Evolutionary conservation across 2,797 vertebrate genomes (phyloP).

Genomic region (Halcyon badia): DNA sequence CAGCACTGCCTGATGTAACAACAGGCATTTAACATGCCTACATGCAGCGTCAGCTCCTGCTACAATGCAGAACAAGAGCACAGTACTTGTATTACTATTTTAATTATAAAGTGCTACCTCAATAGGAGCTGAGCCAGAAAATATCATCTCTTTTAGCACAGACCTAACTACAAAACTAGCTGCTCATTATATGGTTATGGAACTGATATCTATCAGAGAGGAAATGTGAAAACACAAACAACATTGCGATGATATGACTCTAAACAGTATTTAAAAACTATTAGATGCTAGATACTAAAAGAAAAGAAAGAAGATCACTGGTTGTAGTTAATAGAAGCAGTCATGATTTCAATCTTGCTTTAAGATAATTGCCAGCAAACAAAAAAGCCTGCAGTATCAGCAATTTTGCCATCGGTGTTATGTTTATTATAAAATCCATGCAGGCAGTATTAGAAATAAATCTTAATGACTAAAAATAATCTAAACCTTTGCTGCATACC

Average conservation of each 20-base stretch:
- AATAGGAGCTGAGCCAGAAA: not conserved
- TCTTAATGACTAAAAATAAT: not conserved
- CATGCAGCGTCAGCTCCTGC: not conserved
- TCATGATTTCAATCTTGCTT: not conserved
- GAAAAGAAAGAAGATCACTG: not conserved
- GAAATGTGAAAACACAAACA: constrained; percentile 15
- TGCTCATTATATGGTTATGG: constrained; percentile 15
- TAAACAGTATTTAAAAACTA: not conserved
- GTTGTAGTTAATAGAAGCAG: not conserved
- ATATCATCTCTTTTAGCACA: not conserved
- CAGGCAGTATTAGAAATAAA: constrained; percentile 10
- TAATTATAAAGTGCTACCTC: not conserved
- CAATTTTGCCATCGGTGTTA: not conserved
- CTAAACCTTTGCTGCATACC: not conserved
- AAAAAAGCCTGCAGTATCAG: not conserved
- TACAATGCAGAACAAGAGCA: not conserved
- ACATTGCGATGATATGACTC: not conserved
- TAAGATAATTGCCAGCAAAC: not conserved
- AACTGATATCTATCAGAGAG: not conserved
- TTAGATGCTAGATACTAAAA: not conserved
- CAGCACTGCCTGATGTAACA: not conserved
- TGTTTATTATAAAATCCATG: not conserved
- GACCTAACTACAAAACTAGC: not conserved
- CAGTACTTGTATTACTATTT: not conserved
- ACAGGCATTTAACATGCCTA: not conserved